Evolutionary conservation across 2,113 vertebrate genomes (phyloP).

Genomic region (Eubucco bourcierii): DNA sequence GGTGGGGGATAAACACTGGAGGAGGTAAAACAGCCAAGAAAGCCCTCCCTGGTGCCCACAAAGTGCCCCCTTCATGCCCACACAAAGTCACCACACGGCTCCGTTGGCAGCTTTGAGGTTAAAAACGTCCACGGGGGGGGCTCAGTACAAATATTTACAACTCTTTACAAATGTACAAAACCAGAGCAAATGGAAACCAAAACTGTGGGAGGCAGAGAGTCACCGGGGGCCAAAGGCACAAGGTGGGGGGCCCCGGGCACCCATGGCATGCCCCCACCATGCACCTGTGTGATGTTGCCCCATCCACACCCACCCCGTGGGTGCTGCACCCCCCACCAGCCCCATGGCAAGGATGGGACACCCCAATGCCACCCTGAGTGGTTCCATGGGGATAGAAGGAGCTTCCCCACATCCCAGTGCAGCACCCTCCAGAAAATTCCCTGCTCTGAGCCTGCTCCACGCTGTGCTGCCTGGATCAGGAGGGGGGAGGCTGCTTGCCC

Average conservation of each 20-base stretch:
- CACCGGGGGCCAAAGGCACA: neutral
- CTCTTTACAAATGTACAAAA: neutral
- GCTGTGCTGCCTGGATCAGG: accelerated
- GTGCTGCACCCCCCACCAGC: no score
- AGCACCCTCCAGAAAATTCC: neutral
- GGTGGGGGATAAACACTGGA: neutral
- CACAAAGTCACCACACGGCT: neutral
- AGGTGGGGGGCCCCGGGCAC: neutral
- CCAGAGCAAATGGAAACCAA: neutral
- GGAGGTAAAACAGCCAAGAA: neutral
- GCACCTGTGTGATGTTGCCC: neutral
- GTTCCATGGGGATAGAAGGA: accelerated
- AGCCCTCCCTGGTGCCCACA: accelerated
- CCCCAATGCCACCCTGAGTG: neutral
- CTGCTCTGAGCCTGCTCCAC: neutral
- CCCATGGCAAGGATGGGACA: neutral
- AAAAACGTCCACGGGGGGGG: neutral
- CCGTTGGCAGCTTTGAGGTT: neutral
- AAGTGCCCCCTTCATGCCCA: neutral
- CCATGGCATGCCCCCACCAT: neutral
- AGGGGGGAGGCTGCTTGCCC: neutral
- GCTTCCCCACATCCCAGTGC: neutral
- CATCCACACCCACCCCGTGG: neutral
- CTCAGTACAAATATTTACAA: neutral
- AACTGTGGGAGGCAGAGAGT: neutral